Evolutionary conservation across 2,888 invertebrate species (phyloP), one percentile per base, ranked within the genome.

Genomic region (Bellardia pandia): DNA sequence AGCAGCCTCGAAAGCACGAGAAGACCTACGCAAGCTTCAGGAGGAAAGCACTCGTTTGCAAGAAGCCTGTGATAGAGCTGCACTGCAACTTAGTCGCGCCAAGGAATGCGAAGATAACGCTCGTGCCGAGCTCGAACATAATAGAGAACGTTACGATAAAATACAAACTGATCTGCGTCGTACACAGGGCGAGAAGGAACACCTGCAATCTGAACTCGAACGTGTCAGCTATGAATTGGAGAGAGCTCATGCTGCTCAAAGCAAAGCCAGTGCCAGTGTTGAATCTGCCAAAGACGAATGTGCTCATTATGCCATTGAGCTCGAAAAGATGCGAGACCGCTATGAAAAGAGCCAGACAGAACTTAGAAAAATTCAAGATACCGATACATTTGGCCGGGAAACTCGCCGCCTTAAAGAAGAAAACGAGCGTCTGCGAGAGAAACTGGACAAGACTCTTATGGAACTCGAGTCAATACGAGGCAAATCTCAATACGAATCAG

Each of bases 41-140:
- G 98, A 98, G 90, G 98, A 98, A 92, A 94, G 97, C 89, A 95
- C 97, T 74, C 95, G 97, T 86, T 94, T 98, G 77, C 98, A 98
- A 93, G 98, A 98, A 94, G 96, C 97, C 94, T 98, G 98, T 92
- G 98, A 98, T 90, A 95, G 98, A 88, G 96, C 97, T 16, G 96
- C 97, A 13, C 94, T 98, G 90, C 98, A 98, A 92, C 94, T 98
- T 40, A 96, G 96, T 82, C 95, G 98, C 89, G 96, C 97, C 76
- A 98, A 98, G 93, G 98, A 98, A 93, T 95, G 96, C 90, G 98
- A 98, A 94, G 98, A 98, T 90, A 98, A 98, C 92, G 96, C 97
- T 42, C 97, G 98, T 91, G 97, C 97, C 91, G 98, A 98, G 90
- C 95, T 97, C 40, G 98, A 98, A 93, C 97, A 98, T 95, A 96